phyloP scores from a whole-genome alignment of 2,888 invertebrate species.

The Lathronympha strigana region DNA sequence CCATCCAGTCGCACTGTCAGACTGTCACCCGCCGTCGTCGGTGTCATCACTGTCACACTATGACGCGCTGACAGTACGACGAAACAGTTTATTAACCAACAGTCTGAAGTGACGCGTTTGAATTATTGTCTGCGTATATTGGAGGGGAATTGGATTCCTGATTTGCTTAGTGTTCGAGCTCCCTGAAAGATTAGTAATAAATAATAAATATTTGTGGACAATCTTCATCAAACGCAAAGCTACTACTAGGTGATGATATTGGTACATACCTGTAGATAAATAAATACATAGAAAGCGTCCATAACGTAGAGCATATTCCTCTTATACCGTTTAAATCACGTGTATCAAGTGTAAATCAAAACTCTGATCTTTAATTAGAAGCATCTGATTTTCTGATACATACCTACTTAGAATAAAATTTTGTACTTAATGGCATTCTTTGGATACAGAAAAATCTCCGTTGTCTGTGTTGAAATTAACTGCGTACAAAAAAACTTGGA shows the following conservation, averaged over 20 bases:
- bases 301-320: too few species aligned
- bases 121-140: constrained; percentile 23
- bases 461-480: neutral
- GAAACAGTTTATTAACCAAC: constrained; percentile 35
- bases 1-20: constrained; percentile 34
- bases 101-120: constrained; percentile 26
- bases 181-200: neutral
- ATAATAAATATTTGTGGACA: too few species aligned
- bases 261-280: too few species aligned
- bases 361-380: too few species aligned
- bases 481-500: neutral
- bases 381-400: too few species aligned
- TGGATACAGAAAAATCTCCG: neutral
- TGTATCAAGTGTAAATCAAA: too few species aligned
- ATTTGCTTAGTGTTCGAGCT: neutral
- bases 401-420: too few species aligned
- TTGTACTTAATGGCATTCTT: neutral
- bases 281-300: too few species aligned
- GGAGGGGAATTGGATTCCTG: constrained; percentile 17
- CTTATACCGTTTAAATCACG: too few species aligned
- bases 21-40: constrained; percentile 34
- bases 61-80: constrained; percentile 35
- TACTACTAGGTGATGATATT: too few species aligned
- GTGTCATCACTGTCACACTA: constrained; percentile 27
- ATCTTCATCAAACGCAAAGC: too few species aligned